These are phyloP conservation scores for Trilocha varians DNA, from an alignment of 2,888 invertebrate species.

Conservation along the genomic window DNA sequence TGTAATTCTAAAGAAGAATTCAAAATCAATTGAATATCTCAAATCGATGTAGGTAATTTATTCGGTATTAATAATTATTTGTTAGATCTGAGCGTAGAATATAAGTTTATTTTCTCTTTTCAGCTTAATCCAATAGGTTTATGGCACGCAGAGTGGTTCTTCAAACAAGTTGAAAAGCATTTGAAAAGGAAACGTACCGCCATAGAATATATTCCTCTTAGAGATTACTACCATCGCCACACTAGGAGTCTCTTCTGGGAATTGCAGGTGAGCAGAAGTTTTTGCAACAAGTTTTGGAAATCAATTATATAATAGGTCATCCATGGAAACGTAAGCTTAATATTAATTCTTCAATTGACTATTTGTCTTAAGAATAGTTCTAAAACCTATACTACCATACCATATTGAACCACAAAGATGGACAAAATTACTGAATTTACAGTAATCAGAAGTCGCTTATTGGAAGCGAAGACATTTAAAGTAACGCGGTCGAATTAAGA, in stretches of 20 bases:
- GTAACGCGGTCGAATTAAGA: too few species aligned
- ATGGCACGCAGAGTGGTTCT: constrained; percentile 91
- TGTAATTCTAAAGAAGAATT: not conserved
- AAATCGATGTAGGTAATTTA: not conserved
- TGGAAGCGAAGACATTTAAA: too few species aligned
- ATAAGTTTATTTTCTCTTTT: constrained; percentile 17
- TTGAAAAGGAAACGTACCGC: constrained; percentile 32
- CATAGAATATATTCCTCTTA: constrained; percentile 82
- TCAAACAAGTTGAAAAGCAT: constrained; percentile 79
- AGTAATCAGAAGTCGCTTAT: too few species aligned
- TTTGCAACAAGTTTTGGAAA: too few species aligned
- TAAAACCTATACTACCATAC: too few species aligned
- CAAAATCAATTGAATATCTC: not conserved
- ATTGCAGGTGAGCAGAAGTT: constrained; percentile 73
- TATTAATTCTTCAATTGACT: too few species aligned
- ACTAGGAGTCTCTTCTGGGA: constrained; percentile 89
- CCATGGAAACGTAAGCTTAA: too few species aligned
- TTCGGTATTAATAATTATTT: not conserved
- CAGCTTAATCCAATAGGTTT: constrained; percentile 82
- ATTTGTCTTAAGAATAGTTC: too few species aligned
- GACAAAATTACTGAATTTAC: too few species aligned
- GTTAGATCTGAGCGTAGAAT: too few species aligned
- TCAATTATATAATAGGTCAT: too few species aligned
- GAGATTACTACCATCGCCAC: constrained; percentile 89
- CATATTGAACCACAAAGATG: too few species aligned